These are phyloP conservation scores for Caenorhabditis uteleia DNA, from an alignment of 2,888 invertebrate species.

Conservation along the genomic window DNA sequence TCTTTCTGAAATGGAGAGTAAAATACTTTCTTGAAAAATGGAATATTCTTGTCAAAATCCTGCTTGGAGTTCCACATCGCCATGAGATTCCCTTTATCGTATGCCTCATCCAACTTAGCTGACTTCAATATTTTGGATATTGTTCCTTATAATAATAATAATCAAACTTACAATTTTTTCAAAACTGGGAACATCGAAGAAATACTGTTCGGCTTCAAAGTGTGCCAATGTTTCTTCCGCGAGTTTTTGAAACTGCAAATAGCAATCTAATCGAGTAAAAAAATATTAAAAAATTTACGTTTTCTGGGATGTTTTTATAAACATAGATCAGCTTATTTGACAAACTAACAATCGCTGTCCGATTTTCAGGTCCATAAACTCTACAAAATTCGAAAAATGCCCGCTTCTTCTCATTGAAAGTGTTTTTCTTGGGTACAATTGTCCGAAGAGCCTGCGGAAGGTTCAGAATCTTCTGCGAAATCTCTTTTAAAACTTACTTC, in stretches of 20 bases:
- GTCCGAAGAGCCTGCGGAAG: no score
- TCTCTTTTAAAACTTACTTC: no score
- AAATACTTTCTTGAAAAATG: not conserved
- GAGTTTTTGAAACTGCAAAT: slow-evolving; percentile 1
- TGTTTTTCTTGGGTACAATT: no score
- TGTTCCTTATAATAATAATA: not conserved
- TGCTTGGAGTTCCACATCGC: slow-evolving; percentile 2
- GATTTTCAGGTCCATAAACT: no score
- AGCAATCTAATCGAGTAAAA: not conserved
- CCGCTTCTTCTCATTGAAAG: no score
- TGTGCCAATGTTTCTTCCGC: not conserved
- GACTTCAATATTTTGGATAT: not conserved
- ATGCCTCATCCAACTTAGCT: not conserved
- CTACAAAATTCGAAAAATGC: no score
- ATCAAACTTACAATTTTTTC: not conserved
- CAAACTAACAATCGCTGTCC: no score
- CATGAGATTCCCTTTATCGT: slow-evolving; percentile 1
- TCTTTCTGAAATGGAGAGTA: not conserved
- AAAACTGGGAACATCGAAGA: not conserved
- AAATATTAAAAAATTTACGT: not conserved
- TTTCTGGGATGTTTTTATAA: not conserved
- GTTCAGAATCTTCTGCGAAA: no score
- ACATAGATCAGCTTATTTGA: slow-evolving; percentile 2
- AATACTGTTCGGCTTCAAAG: not conserved
- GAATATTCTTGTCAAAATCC: not conserved